Base-by-base conservation (phyloP, 2,888 invertebrate genomes). In the Pelosia muscerda region DNA sequence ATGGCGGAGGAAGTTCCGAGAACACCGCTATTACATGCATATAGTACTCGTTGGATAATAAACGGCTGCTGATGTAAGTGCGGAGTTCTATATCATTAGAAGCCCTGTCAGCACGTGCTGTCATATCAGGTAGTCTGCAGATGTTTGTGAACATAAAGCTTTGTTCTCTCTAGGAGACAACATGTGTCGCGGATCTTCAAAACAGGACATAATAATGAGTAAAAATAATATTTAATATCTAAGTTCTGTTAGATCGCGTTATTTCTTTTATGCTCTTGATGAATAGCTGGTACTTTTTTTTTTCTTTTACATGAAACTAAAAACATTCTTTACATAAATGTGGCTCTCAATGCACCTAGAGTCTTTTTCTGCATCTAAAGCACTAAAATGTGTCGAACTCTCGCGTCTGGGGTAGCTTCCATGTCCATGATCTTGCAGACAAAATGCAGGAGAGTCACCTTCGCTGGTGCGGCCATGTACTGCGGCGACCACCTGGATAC, bases 41-140 rank as follows among this genome's bases (percentile, higher is more conserved):
- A 82, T 78, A 78, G 81, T 81, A 79, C 75, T 72, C 66, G 75
- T 79, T 72, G 76, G 69, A 77, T 86, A 86, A 87, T 88, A 78
- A 86, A 83, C 78, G 84, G 83, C 77, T 82, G 76, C 81, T 79
- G 81, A 75, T 81, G 86, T 84, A 81, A 80, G 75, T 60, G 72
- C 72, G 70, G 76, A 76, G 77, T 79, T 76, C 82, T 86, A 78
- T 90, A 83, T 89, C 84, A 90, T 90, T 89, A 89, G 84, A 80
- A 71, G 78, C 71, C 77, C 76, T 73, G 80, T 71, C 68, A 84
- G 86, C 89, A 88, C 90, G 88, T 86, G 89, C 86, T 79, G 75
- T 71, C 73, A 73, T 75, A 82, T 81, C 85, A 84, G 84, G 53
- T 58, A 54, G 58, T 34, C 61, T 54, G n/a, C 22, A 58, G 63